Conservation (phyloP, 2,113 vertebrate species). For the Lepus americanus region DNA sequence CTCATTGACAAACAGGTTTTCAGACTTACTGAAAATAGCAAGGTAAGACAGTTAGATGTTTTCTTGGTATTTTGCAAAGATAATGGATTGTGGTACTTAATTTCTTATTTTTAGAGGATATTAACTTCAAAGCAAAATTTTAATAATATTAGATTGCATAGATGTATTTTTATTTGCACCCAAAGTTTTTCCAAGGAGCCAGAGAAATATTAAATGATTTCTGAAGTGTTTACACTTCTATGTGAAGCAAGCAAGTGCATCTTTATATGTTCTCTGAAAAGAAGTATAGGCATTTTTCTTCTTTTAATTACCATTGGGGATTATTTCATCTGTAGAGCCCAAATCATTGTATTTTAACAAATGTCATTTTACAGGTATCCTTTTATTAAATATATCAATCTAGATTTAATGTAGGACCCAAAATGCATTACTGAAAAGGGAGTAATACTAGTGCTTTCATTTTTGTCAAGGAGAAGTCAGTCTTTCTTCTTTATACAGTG, state of each 20-base stretch:
- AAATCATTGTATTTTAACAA: neutral
- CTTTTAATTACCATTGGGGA: neutral
- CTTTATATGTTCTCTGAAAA: neutral
- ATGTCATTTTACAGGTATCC: neutral
- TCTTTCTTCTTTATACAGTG: neutral
- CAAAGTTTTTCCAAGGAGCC: slow-evolving; percentile 6
- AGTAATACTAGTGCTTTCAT: neutral
- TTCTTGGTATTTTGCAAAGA: slow-evolving; percentile 26
- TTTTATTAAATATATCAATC: neutral
- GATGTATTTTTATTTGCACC: slow-evolving; percentile 17
- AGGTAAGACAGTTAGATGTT: slow-evolving; percentile 74
- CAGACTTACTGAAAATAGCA: slow-evolving; percentile 77
- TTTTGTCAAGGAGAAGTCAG: neutral
- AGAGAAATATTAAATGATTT: neutral
- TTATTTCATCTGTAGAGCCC: neutral
- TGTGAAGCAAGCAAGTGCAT: neutral
- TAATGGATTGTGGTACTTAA: slow-evolving; percentile 65
- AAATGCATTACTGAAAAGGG: neutral
- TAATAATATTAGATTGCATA: slow-evolving; percentile 23
- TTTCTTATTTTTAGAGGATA: slow-evolving; percentile 46
- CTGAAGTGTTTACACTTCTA: neutral
- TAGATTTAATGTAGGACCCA: neutral
- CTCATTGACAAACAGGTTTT: slow-evolving; percentile 82
- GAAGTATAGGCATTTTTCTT: neutral
- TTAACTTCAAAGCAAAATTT: slow-evolving; percentile 33